Conservation (phyloP, 35 echinoderm and acorn worm genomes). For the Acanthaster planci region DNA sequence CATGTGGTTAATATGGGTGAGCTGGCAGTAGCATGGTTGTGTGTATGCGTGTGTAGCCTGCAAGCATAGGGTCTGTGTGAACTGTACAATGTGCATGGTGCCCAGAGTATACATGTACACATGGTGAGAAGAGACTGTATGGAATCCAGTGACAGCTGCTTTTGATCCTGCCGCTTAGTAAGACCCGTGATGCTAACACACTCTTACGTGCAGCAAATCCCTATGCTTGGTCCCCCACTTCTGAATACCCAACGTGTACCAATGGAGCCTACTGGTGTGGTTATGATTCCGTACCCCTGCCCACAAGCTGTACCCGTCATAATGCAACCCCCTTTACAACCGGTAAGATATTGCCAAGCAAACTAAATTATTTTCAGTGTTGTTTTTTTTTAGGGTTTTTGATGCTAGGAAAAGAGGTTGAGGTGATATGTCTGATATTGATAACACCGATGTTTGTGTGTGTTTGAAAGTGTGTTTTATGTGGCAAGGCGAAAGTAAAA, state of each 20-base stretch:
- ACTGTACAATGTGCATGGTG: not conserved
- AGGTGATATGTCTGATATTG: not conserved
- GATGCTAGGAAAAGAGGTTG: not conserved
- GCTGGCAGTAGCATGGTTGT: not conserved
- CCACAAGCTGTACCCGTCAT: conserved; percentile 37
- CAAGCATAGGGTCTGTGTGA: not conserved
- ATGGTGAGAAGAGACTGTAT: not conserved
- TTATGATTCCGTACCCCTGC: conserved; percentile 41
- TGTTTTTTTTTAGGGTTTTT: not conserved
- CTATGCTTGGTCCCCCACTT: conserved; percentile 36
- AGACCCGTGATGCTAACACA: conserved; percentile 20
- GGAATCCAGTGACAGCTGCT: not conserved
- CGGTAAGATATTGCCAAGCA: conserved; percentile 9
- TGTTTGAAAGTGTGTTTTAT: not conserved
- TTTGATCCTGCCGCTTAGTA: not conserved
- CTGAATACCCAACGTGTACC: conserved; percentile 34
- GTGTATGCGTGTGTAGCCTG: conserved; percentile 4
- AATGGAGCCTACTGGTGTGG: conserved; percentile 44
- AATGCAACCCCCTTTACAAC: conserved; percentile 25
- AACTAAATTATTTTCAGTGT: not conserved
- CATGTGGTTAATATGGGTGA: conserved; percentile 7
- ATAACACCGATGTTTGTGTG: not conserved
- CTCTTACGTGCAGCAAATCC: conserved; percentile 27
- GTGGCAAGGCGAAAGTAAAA: not conserved
- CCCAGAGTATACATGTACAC: conserved; percentile 1